Conservation (phyloP, 2,797 vertebrate genomes). For the Crypturellus tataupa region DNA sequence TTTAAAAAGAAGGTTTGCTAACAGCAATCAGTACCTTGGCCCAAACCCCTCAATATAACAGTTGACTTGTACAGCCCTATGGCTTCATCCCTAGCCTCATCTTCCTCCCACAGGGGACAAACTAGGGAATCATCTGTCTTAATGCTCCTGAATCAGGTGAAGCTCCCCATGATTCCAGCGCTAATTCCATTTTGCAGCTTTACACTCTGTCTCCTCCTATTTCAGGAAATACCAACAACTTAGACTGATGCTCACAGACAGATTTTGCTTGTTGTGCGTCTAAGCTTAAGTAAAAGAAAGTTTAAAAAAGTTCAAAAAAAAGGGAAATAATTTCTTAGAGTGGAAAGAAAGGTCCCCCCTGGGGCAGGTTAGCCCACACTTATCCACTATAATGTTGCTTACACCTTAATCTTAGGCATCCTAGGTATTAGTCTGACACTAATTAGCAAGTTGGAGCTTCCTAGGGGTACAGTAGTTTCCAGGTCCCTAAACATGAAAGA, state of each 20-base stretch:
- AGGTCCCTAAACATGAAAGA: conserved; percentile 51
- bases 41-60: not conserved
- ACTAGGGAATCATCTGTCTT: not conserved
- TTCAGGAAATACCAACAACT: not conserved
- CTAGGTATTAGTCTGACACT: conserved; percentile 45
- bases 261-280: not conserved
- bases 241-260: not conserved
- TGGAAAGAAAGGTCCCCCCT: conserved; percentile 46
- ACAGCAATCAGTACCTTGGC: not conserved
- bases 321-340: conserved; percentile 16
- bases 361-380: conserved; percentile 61
- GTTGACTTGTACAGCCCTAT: not conserved
- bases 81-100: not conserved
- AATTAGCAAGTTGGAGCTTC: conserved; percentile 69
- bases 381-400: conserved; percentile 55
- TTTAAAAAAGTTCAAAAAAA: not conserved
- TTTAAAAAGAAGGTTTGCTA: conserved; percentile 68
- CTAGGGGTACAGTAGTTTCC: conserved; percentile 44
- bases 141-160: not conserved
- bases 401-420: conserved; percentile 66
- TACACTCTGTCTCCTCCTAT: conserved; percentile 3
- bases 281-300: not conserved
- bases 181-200: not conserved
- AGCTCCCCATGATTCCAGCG: not conserved
- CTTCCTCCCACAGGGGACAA: not conserved